Evolutionary conservation across 2,888 invertebrate genomes (phyloP), one percentile per base, ranked within the genome.

Genomic region (Allophyes oxyacanthae): DNA sequence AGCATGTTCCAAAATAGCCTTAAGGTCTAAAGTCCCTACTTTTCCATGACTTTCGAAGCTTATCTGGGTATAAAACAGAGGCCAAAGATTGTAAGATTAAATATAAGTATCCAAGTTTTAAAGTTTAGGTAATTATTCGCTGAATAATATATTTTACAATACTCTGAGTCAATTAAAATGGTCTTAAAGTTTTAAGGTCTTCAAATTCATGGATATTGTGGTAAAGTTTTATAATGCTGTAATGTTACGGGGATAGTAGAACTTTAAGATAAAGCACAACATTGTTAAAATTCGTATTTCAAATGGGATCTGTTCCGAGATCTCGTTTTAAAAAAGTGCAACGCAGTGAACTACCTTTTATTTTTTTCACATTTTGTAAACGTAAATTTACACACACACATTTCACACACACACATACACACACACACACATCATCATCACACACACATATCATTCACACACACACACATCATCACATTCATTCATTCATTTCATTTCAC

Each of bases 71-170:
- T 51, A 53, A 26, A 52, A 48, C 28, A n/a, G n/a, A 59, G 11
- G 11, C 15, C 32, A 15, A 28, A 72, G 61, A 72, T 66, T 38
- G 38, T 30, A 10, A 49, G 36, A 72, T 66, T 52, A 43, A 45
- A 45, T 6, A 55, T 41, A 71, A 65, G 54, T 45, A 54, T 41
- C 28, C 6, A 28, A 52, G 48, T 60, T 67, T 34, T 28, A 36
- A 71, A 28, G 54, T 50, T 66, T 49, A 36, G 37, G 25, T 49
- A 68, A 67, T 66, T 55, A 66, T 60, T 45, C 32, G 43, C 26
- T 59, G n/a, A n/a, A n/a, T 64, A 49, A 54, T 51, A 45, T 51
- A 6, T 65, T 53, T 44, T 25, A 48, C 34, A 46, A 43, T 65
- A 58, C 9, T 58, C 11, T 32, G 8, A 55, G 33, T 42, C 41